A percentile compares a stretch with the other conserved stretches of the same genome.
Conservation (phyloP, 2,888 invertebrate genomes). For the Chironomus tentans region DNA sequence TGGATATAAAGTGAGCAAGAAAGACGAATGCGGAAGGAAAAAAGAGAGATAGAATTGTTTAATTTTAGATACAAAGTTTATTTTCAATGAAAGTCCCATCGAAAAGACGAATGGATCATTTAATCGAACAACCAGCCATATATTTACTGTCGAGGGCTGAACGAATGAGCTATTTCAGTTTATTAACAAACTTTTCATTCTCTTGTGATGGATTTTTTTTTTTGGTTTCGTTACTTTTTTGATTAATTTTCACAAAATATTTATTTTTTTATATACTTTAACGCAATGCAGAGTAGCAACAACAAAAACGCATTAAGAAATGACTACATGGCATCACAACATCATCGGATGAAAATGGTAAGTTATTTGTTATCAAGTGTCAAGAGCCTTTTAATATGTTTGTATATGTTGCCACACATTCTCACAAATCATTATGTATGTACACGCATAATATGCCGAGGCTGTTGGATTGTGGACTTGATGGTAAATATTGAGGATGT, state of each 20-base stretch:
- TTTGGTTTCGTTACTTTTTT: not conserved
- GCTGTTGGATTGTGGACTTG: not conserved
- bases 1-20: not conserved
- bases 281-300: not conserved
- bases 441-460: not conserved
- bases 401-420: too few relatives aligned
- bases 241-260: not conserved
- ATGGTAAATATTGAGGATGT: not conserved
- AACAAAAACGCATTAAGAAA: not conserved
- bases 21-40: not conserved
- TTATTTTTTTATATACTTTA: not conserved
- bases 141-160: not conserved
- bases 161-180: not conserved
- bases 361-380: too few relatives aligned
- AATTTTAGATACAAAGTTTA: not conserved
- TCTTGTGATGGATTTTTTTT: too few relatives aligned
- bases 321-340: not conserved
- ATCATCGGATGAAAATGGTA: too few relatives aligned
- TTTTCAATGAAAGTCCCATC: not conserved
- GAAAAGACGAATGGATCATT: conserved; percentile 15
- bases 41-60: not conserved
- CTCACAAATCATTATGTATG: too few relatives aligned
- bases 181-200: conserved; percentile 24
- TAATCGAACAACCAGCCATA: not conserved
- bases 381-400: too few relatives aligned